phyloP scores from a whole-genome alignment of 2,888 invertebrate species.

The Agriopis marginaria region DNA sequence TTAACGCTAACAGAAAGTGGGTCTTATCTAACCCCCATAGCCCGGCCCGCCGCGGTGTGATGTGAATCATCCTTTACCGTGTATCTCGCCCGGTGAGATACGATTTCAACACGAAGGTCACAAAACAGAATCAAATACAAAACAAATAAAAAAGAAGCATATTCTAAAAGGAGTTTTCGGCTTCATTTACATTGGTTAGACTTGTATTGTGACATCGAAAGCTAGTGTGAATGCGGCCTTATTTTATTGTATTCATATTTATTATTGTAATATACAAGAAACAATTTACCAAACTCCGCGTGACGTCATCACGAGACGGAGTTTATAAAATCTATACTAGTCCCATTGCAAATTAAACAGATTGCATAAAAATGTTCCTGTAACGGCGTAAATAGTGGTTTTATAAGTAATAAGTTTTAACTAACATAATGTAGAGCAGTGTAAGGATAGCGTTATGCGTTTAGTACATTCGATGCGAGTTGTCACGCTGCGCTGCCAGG shows the following conservation, averaged over 20 bases:
- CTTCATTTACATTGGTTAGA: slow-evolving; percentile 77
- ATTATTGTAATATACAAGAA: slow-evolving; percentile 57
- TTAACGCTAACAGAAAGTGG: no score
- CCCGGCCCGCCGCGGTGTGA: no score
- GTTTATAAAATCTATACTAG: slow-evolving; percentile 77
- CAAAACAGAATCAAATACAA: slow-evolving; percentile 52
- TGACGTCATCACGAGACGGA: slow-evolving; percentile 65
- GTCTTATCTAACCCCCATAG: no score
- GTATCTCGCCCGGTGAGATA: not conserved
- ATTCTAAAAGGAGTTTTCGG: slow-evolving; percentile 76
- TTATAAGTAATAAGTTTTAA: slow-evolving; percentile 75
- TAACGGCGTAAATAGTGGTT: slow-evolving; percentile 79
- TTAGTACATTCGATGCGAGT: slow-evolving; percentile 49
- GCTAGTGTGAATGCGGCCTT: slow-evolving; percentile 82
- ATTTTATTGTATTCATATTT: slow-evolving; percentile 65
- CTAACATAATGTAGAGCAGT: slow-evolving; percentile 68
- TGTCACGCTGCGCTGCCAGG: slow-evolving; percentile 54
- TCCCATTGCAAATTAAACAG: slow-evolving; percentile 84
- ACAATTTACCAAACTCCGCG: slow-evolving; percentile 66
- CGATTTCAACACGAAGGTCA: slow-evolving; percentile 61
- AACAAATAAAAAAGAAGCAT: slow-evolving; percentile 52
- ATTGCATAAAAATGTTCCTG: slow-evolving; percentile 83
- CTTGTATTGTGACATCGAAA: slow-evolving; percentile 76
- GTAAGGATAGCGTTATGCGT: slow-evolving; percentile 52
- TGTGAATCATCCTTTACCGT: not conserved